phyloP scores from a whole-genome alignment of 2,113 vertebrate genomes.

The Ceuthmochares aereus region DNA sequence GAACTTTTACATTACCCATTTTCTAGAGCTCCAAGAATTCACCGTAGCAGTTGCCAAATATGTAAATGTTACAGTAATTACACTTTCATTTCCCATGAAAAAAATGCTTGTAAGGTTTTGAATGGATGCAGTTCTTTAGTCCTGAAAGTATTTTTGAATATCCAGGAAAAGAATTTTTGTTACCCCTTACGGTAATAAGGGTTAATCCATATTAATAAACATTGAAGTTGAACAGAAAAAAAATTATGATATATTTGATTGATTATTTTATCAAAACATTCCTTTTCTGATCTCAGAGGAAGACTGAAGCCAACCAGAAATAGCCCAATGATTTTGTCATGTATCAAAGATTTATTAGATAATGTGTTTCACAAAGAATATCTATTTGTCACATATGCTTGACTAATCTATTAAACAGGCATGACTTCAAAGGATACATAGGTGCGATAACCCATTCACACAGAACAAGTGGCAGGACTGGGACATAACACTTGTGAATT shows the following conservation, averaged over 20 bases:
- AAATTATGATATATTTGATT: not conserved
- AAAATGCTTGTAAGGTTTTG: not conserved
- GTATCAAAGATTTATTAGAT: constrained; percentile 41
- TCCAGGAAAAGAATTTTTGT: constrained; percentile 37
- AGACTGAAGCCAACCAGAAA: constrained; percentile 41
- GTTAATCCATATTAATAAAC: constrained; percentile 1
- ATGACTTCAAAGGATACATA: constrained; percentile 46
- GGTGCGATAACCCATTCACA: not conserved
- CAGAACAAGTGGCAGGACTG: constrained; percentile 30
- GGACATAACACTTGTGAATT: constrained; percentile 15
- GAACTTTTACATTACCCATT: not conserved
- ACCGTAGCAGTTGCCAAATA: constrained; percentile 47
- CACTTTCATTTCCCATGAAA: constrained; percentile 53
- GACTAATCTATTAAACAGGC: constrained; percentile 56
- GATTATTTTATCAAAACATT: constrained; percentile 51
- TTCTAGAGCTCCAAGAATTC: constrained; percentile 32
- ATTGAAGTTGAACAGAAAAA: constrained; percentile 27
- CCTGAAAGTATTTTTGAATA: constrained; percentile 49
- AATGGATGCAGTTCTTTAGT: constrained; percentile 53
- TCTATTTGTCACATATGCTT: constrained; percentile 51
- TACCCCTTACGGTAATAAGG: not conserved
- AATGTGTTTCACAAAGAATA: constrained; percentile 53
- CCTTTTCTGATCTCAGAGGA: constrained; percentile 59
- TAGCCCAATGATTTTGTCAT: not conserved
- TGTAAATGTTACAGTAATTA: constrained; percentile 62